These are phyloP conservation scores for Camponotus floridanus DNA, from an alignment of 1,140 invertebrate species.

Conservation along the genomic window DNA sequence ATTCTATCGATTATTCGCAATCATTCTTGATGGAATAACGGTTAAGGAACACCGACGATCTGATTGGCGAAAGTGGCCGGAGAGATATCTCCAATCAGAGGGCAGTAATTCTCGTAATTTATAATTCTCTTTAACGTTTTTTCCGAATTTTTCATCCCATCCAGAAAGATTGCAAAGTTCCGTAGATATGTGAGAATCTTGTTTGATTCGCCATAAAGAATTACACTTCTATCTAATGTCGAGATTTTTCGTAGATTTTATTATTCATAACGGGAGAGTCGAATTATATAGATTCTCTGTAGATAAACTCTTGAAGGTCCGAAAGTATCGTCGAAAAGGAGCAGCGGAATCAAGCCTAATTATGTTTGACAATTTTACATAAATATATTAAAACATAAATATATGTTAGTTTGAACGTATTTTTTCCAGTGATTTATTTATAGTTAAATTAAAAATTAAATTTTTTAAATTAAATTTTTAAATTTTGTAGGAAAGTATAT, in stretches of 20 bases:
- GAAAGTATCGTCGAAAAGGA: neutral
- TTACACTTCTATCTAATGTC: neutral
- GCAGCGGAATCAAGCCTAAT: neutral
- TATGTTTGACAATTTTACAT: neutral
- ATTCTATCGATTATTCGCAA: slow-evolving; percentile 43
- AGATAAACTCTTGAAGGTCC: neutral
- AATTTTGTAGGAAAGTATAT: neutral
- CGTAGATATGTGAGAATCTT: slow-evolving; percentile 49
- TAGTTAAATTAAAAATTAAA: neutral
- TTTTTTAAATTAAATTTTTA: neutral
- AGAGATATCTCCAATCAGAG: slow-evolving; percentile 58
- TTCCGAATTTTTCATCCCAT: slow-evolving; percentile 9
- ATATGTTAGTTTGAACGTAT: neutral
- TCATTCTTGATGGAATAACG: slow-evolving; percentile 31
- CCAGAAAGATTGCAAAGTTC: slow-evolving; percentile 32
- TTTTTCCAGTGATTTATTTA: neutral
- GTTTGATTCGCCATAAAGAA: slow-evolving; percentile 7
- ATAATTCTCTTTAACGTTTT: neutral
- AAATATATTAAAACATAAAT: slow-evolving; percentile 5
- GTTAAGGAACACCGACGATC: slow-evolving; percentile 10
- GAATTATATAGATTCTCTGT: neutral
- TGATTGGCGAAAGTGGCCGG: slow-evolving; percentile 70
- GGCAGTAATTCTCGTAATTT: neutral
- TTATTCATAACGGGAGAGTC: neutral
- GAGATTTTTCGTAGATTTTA: neutral